phyloP scores from a whole-genome alignment of 2,888 invertebrate species.

The Horisme vitalbata region DNA sequence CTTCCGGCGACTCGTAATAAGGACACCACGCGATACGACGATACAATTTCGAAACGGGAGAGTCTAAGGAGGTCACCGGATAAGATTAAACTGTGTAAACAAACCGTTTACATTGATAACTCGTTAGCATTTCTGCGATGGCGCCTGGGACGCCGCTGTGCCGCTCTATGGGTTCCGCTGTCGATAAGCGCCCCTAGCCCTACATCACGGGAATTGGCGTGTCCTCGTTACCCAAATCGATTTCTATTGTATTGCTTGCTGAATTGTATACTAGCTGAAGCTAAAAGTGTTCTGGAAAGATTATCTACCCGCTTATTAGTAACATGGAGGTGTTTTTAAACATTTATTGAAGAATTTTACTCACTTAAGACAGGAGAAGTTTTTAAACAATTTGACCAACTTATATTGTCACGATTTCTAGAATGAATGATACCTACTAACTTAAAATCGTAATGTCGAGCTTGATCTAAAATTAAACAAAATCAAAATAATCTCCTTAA shows the following conservation, averaged over 20 bases:
- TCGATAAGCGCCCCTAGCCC: slow-evolving; percentile 52
- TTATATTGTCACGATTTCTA: too few relatives aligned
- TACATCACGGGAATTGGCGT: slow-evolving; percentile 11
- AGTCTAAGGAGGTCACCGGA: slow-evolving; percentile 81
- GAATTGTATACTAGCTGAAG: not conserved
- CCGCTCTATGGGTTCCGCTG: slow-evolving; percentile 41
- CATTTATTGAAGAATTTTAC: too few relatives aligned
- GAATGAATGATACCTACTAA: too few relatives aligned
- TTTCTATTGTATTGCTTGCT: slow-evolving; percentile 1
- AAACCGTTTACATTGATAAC: slow-evolving; percentile 81
- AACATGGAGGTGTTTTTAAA: too few relatives aligned
- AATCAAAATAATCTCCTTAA: too few relatives aligned
- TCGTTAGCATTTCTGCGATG: slow-evolving; percentile 75
- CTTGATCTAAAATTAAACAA: too few relatives aligned
- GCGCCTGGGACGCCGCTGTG: slow-evolving; percentile 67
- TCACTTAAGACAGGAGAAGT: too few relatives aligned
- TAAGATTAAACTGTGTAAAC: slow-evolving; percentile 82
- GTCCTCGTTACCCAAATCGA: slow-evolving; percentile 14
- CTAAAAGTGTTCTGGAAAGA: too few relatives aligned
- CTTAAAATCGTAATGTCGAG: too few relatives aligned
- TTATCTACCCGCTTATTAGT: too few relatives aligned
- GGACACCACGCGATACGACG: slow-evolving; percentile 72
- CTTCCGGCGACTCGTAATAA: slow-evolving; percentile 75
- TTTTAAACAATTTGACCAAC: too few relatives aligned
- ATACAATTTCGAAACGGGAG: slow-evolving; percentile 81